Evolutionary conservation across 1,140 invertebrate genomes (phyloP).

Genomic region (Platorchestia sp.): DNA sequence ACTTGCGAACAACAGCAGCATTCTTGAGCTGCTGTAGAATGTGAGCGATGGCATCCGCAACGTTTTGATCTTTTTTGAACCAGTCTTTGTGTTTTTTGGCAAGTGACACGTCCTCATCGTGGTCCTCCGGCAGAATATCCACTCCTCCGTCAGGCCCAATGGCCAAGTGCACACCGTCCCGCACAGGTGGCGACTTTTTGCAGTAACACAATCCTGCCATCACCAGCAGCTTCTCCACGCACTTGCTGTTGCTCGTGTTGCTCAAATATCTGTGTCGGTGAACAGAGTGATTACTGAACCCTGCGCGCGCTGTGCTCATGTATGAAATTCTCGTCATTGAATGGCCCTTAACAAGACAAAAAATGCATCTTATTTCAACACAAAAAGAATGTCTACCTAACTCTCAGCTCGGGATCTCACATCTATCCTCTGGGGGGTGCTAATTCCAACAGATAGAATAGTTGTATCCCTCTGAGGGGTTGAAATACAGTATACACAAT

Average conservation of each 20-base stretch:
- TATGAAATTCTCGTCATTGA: not conserved
- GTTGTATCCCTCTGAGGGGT: no score
- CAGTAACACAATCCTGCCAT: slow-evolving; percentile 45
- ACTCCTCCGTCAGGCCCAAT: slow-evolving; percentile 60
- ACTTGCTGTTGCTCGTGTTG: slow-evolving; percentile 50
- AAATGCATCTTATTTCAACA: no score
- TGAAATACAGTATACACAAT: no score
- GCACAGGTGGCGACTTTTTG: slow-evolving; percentile 49
- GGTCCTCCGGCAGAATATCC: not conserved
- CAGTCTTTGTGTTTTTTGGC: not conserved
- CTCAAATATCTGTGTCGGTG: not conserved
- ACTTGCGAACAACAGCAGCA: slow-evolving; percentile 53
- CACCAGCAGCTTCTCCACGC: slow-evolving; percentile 58
- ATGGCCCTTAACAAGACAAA: no score
- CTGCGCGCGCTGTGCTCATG: not conserved
- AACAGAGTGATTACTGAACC: not conserved
- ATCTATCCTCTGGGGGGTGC: no score
- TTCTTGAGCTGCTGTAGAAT: slow-evolving; percentile 58
- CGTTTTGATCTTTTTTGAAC: slow-evolving; percentile 58
- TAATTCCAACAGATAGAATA: no score
- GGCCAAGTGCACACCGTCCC: slow-evolving; percentile 39
- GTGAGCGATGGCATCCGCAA: slow-evolving; percentile 43
- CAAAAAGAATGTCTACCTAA: no score
- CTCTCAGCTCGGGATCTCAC: no score
- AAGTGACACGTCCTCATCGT: not conserved